Conservation (phyloP, 2,113 vertebrate genomes). For the Oncorhynchus kisutch region DNA sequence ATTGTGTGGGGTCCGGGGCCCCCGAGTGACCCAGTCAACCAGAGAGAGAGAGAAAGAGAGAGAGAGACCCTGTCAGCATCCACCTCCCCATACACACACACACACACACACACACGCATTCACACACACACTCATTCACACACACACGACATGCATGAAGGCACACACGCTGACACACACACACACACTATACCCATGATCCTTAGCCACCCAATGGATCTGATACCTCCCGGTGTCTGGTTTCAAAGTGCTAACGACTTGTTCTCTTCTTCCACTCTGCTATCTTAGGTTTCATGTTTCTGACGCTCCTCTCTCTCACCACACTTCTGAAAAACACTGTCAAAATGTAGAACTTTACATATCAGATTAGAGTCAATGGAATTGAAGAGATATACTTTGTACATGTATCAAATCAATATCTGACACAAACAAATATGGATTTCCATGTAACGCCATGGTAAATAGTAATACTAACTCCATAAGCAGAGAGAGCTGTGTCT, state of each 20-base stretch:
- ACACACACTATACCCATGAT: background rate
- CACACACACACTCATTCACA: background rate
- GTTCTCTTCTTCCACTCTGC: background rate
- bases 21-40: conserved; percentile 2
- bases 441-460: background rate
- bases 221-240: background rate
- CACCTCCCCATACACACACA: conserved; percentile 1
- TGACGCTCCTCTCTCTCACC: background rate
- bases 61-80: conserved; percentile 28
- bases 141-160: background rate
- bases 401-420: background rate
- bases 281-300: background rate
- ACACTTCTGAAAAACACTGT: too few species aligned
- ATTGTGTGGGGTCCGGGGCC: conserved; percentile 63
- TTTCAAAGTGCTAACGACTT: conserved; percentile 3
- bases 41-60: conserved; percentile 6
- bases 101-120: conserved; percentile 4
- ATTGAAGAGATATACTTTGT: background rate
- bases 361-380: too few species aligned
- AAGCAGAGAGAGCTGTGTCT: background rate
- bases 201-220: background rate
- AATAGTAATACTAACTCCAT: background rate
- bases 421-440: background rate
- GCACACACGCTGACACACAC: conserved; percentile 4
- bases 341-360: too few species aligned